Evolutionary conservation across 2,113 vertebrate genomes (phyloP).

Genomic region (Rhineura floridana): DNA sequence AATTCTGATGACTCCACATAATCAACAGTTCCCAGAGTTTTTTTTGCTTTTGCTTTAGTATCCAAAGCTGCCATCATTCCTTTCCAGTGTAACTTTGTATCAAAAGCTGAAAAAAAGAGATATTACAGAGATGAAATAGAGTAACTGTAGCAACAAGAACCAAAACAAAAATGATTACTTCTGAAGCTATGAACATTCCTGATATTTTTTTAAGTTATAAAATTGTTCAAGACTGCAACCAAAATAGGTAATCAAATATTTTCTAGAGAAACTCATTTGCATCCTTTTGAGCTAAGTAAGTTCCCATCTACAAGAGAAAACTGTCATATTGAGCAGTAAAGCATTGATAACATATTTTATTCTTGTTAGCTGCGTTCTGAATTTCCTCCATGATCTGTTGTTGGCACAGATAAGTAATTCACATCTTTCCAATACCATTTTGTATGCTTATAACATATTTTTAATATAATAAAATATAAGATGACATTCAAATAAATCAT

Average conservation of each 20-base stretch:
- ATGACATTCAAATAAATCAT: too few relatives aligned
- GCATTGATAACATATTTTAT: neutral
- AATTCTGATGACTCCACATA: constrained; percentile 68
- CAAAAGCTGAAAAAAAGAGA: constrained; percentile 48
- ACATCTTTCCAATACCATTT: neutral
- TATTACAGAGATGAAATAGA: accelerated
- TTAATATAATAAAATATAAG: neutral
- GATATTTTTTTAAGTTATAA: neutral
- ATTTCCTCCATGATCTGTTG: neutral
- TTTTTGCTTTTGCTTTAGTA: constrained; percentile 61
- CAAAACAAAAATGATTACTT: neutral
- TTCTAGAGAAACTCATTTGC: accelerated
- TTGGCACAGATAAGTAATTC: neutral
- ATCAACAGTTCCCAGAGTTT: constrained; percentile 69
- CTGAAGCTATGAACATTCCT: neutral
- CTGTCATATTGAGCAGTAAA: neutral
- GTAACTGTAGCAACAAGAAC: neutral
- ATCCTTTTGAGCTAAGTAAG: neutral
- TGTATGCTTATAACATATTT: neutral
- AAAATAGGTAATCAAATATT: neutral
- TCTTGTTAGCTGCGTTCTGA: neutral
- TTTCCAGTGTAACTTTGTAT: constrained; percentile 7
- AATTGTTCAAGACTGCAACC: neutral
- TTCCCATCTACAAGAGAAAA: accelerated
- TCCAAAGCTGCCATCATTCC: constrained; percentile 68